A percentile compares a stretch with the other conserved stretches of the same genome.
Conservation (phyloP, 1,140 invertebrate species). For the Orchesella cincta region DNA sequence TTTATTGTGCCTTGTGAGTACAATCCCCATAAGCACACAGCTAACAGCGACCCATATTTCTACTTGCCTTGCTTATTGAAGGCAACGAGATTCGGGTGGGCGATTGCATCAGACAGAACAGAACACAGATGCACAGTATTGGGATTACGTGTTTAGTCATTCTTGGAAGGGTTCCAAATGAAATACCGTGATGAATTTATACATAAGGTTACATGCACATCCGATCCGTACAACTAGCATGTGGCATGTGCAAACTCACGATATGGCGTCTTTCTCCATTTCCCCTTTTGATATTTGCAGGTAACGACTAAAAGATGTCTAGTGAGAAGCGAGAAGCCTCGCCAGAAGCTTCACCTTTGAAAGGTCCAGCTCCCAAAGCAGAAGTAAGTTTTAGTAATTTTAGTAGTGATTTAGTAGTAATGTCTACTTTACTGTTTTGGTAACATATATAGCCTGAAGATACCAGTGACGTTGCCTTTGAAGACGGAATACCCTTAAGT, state of each 20-base stretch:
- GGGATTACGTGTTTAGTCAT: no score
- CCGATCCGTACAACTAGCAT: not conserved
- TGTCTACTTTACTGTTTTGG: no score
- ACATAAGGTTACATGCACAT: not conserved
- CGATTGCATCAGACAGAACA: not conserved
- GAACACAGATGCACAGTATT: no score
- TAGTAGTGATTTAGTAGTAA: no score
- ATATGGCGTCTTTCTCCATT: not conserved
- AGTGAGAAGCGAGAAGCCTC: constrained; percentile 25
- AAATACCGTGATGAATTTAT: not conserved
- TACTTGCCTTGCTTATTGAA: not conserved
- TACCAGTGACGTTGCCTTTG: constrained; percentile 35
- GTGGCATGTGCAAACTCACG: not conserved
- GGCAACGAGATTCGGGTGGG: not conserved
- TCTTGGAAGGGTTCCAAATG: not conserved
- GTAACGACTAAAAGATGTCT: constrained; percentile 28
- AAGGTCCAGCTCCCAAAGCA: constrained; percentile 47
- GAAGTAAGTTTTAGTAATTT: no score
- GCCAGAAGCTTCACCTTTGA: constrained; percentile 24
- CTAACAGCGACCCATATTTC: no score
- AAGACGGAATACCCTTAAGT: constrained; percentile 45
- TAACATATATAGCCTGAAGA: no score
- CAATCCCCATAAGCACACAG: no score
- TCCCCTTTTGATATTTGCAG: not conserved
- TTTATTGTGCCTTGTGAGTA: no score